These are phyloP conservation scores for Psittacula cyanocephala DNA, from an alignment of 2,113 vertebrate species.

Conservation along the genomic window DNA sequence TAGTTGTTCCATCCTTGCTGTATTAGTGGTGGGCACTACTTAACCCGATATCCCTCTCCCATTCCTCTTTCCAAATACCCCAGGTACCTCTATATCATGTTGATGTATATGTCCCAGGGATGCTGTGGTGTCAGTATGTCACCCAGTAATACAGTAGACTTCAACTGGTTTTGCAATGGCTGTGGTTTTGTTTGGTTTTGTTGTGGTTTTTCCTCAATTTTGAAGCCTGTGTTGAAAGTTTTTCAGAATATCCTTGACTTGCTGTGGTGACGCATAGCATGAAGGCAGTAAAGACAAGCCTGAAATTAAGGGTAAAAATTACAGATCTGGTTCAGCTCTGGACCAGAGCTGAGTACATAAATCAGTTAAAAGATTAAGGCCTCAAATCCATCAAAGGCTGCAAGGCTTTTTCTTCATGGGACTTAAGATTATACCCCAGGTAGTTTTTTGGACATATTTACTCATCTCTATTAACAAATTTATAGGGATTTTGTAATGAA, in stretches of 20 bases:
- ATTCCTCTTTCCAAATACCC: background rate
- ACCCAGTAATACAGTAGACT: background rate
- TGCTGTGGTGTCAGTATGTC: background rate
- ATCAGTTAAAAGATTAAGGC: background rate
- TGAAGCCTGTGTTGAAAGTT: background rate
- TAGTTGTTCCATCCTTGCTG: background rate
- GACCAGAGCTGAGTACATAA: background rate
- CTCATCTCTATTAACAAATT: background rate
- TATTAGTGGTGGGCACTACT: background rate
- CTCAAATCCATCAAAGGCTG: background rate
- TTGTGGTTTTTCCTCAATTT: background rate
- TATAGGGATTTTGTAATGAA: background rate
- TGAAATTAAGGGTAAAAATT: background rate
- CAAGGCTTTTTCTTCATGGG: background rate
- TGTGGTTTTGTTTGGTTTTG: background rate
- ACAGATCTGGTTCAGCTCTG: background rate
- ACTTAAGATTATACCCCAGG: background rate
- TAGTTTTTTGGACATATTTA: background rate
- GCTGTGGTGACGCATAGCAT: background rate
- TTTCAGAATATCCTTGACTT: background rate
- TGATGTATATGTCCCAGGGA: background rate
- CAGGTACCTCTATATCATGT: rapidly evolving
- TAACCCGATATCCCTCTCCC: background rate
- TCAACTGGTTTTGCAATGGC: background rate
- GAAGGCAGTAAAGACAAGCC: background rate